Evolutionary conservation across 2,797 vertebrate species (phyloP), one percentile per base, ranked within the genome.

Genomic region (Sus cebifrons): DNA sequence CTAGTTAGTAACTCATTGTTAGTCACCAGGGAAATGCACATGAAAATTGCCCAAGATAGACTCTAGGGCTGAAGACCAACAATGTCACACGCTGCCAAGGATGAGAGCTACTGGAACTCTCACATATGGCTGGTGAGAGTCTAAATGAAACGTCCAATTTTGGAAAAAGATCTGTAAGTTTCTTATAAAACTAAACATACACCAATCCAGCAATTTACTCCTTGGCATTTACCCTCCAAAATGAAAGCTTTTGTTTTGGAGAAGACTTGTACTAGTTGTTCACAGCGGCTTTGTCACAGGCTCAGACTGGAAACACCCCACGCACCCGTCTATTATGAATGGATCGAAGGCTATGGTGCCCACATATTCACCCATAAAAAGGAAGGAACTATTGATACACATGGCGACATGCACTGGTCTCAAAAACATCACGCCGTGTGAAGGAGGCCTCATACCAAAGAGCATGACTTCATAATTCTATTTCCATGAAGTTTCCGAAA

Each of bases 131-230:
- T 29, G 58, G 49, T 54, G 83, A 73, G 27, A 49, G 9, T 36
- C 5, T 12, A 75, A 52, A 60, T 73, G 49, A 71, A 23, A 73
- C 1, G 2, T 54, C 10, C 21, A 65, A 65, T 29, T 88, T 14
- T 73, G n/a, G 79, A 5, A 82, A 74, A 73, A 88, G n/a, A 78
- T 58, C 49, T 86, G 52, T 54, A 82, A 78, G n/a, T 65, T 79
- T 91, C 86, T 75, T 49, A 75, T 70, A 86, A 92, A 68, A 86
- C 83, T 84, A 60, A 77, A 49, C 18, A 58, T 49, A 18, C 14
- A 29, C 2, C 9, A 15, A 71, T 65, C 11, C 49, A 73, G 74
- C 16, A 32, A 23, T 73, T 73, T 32, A 73, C 11, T 71, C 29
- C 52, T 86, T 82, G 20, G 29, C 81, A 67, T 70, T 9, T 44